These are phyloP conservation scores for Centrocercus urophasianus DNA, from an alignment of 2,113 vertebrate genomes.

Conservation along the genomic window DNA sequence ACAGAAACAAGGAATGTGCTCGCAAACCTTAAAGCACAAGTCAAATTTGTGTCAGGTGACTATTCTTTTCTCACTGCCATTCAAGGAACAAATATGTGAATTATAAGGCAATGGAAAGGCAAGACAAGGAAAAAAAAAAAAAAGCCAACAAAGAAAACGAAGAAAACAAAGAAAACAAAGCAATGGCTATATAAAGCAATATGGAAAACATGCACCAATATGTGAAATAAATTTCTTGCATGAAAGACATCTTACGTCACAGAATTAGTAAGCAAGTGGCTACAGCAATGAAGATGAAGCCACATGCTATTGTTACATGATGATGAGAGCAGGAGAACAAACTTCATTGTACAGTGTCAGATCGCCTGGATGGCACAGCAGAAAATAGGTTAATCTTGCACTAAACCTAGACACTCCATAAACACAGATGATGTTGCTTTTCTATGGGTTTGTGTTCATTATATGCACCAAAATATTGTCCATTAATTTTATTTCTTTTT, in stretches of 20 bases:
- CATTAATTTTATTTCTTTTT: not conserved
- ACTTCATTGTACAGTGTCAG: not conserved
- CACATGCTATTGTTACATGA: not conserved
- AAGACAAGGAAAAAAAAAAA: not conserved
- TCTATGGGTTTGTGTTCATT: not conserved
- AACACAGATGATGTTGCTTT: not conserved
- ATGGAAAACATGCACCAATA: not conserved
- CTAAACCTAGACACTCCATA: not conserved
- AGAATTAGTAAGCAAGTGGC: not conserved
- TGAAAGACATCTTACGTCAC: not conserved
- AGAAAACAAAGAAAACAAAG: too few species aligned
- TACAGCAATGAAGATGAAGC: not conserved
- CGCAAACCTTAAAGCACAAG: not conserved
- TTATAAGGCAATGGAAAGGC: not conserved
- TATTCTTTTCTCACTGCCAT: not conserved
- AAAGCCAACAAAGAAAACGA: not conserved
- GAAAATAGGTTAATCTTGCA: not conserved
- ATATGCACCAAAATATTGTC: not conserved
- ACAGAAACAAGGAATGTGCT: not conserved
- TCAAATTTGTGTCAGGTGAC: not conserved
- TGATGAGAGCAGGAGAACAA: not conserved
- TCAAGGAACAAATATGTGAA: not conserved
- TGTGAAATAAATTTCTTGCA: not conserved
- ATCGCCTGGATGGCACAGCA: rapidly evolving
- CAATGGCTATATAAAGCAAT: not conserved